Percentiles rank a stretch among this genome's conserved stretches.
These are phyloP conservation scores for Nesidiocoris tenuis DNA, from an alignment of 2,888 invertebrate genomes.

Conservation along the genomic window DNA sequence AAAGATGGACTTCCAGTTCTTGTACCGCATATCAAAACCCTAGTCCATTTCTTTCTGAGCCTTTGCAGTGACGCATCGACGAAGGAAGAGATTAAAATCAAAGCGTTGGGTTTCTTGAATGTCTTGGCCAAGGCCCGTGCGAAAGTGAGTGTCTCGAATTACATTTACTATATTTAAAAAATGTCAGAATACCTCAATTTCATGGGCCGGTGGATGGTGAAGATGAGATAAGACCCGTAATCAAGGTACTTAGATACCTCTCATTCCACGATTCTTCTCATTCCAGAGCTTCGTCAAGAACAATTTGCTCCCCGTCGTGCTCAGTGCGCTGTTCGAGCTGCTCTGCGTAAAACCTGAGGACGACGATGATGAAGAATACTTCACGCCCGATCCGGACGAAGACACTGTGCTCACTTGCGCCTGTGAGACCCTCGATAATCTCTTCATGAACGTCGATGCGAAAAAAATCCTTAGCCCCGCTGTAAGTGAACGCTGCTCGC, in stretches of 20 bases:
- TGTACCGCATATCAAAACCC: conserved; percentile 63
- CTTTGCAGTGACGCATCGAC: conserved; percentile 61
- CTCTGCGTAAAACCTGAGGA: conserved; percentile 66
- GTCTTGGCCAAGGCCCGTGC: conserved; percentile 69
- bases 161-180: no score
- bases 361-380: conserved; percentile 66
- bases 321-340: conserved; percentile 66
- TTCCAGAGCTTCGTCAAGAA: conserved; percentile 63
- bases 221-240: no score
- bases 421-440: conserved; percentile 70
- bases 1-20: conserved; percentile 64
- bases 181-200: no score
- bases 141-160: conserved; percentile 61
- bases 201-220: no score
- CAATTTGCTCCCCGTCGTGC: conserved; percentile 68
- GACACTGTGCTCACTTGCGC: conserved; percentile 67
- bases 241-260: no score
- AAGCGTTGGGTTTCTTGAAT: conserved; percentile 67
- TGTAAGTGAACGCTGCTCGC: no score
- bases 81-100: conserved; percentile 65
- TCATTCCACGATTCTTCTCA: no score
- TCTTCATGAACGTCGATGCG: conserved; percentile 73
- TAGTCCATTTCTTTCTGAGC: conserved; percentile 67
- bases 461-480: conserved; percentile 72
- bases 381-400: conserved; percentile 63